A percentile compares a stretch with the other conserved stretches of the same genome.
Conservation (phyloP, 2,113 vertebrate genomes). For the Oncorhynchus kisutch region DNA sequence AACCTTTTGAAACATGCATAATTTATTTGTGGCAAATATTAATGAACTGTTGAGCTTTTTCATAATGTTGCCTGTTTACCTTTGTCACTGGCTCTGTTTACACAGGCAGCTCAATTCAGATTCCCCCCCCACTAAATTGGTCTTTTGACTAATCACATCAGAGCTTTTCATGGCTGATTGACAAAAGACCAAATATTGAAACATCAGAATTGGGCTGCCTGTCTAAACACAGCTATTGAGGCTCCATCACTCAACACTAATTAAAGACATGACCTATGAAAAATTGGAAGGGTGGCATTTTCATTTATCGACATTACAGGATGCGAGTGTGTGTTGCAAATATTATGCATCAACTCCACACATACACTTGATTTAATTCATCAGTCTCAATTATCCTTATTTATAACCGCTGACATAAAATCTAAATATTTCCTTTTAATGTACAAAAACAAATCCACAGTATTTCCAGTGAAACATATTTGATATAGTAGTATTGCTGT, state of each 20-base stretch:
- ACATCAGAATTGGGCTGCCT: no score
- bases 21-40: conserved; percentile 37
- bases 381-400: background rate
- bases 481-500: background rate
- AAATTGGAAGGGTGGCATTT: background rate
- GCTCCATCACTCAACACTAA: conserved; percentile 39
- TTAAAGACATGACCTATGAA: conserved; percentile 25
- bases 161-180: no score
- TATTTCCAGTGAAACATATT: background rate
- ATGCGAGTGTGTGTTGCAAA: background rate
- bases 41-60: conserved; percentile 36
- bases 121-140: no score
- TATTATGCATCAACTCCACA: no score
- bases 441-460: conserved; percentile 27
- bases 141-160: no score
- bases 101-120: no score
- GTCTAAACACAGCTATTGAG: conserved; percentile 3
- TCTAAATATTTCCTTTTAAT: background rate
- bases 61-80: conserved; percentile 41
- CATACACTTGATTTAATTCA: background rate
- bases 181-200: no score
- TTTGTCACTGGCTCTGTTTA: conserved; percentile 10
- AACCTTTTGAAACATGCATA: conserved; percentile 9
- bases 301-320: background rate
- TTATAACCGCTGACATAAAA: background rate